Evolutionary conservation across 2,888 invertebrate genomes (phyloP).

Genomic region (Eristalis intricaria): DNA sequence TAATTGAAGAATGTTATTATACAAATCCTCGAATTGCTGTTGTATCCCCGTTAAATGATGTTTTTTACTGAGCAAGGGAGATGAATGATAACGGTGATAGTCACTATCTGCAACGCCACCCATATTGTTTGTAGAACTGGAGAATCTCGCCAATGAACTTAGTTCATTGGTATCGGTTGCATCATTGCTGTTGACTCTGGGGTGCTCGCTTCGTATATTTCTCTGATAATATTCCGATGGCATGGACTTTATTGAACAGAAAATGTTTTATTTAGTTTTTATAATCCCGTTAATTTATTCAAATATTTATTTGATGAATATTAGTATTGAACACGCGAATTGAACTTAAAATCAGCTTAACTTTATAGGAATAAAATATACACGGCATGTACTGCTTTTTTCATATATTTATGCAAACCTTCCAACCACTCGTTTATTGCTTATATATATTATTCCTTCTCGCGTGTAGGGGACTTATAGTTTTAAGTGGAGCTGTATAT

Average conservation of each 20-base stretch:
- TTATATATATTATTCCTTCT: too few relatives aligned
- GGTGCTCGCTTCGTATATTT: slow-evolving; percentile 30
- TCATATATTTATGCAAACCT: too few relatives aligned
- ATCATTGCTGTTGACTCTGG: neutral
- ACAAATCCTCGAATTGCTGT: slow-evolving; percentile 33
- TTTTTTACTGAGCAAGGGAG: slow-evolving; percentile 15
- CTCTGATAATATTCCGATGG: slow-evolving; percentile 62
- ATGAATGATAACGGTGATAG: slow-evolving; percentile 6
- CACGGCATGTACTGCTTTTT: too few relatives aligned
- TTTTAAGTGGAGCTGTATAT: too few relatives aligned
- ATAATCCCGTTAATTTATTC: neutral
- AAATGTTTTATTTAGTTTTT: neutral
- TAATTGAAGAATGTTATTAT: slow-evolving; percentile 43
- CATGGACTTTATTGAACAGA: slow-evolving; percentile 36
- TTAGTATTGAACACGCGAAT: too few relatives aligned
- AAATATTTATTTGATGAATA: neutral
- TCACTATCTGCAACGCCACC: neutral
- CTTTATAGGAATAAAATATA: too few relatives aligned
- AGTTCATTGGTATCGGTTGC: neutral
- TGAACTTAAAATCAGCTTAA: too few relatives aligned
- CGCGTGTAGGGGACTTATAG: too few relatives aligned
- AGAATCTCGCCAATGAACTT: neutral
- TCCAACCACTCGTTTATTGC: too few relatives aligned
- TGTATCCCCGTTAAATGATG: slow-evolving; percentile 27
- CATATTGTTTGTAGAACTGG: neutral